These are phyloP conservation scores for Xylocopa sonorina DNA, from an alignment of 1,140 invertebrate species.

Conservation along the genomic window DNA sequence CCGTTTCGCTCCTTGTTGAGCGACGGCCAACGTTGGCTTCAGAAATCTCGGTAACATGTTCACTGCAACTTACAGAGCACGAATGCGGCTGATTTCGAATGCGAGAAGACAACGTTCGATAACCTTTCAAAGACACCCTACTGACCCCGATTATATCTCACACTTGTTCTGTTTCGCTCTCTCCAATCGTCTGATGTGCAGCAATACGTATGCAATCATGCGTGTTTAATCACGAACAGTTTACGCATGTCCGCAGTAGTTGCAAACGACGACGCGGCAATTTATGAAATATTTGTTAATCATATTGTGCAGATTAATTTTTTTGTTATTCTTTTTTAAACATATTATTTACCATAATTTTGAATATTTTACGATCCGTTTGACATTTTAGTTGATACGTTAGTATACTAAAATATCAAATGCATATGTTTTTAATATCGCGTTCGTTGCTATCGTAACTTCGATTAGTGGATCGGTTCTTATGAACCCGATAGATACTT, in stretches of 20 bases:
- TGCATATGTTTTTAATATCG: neutral
- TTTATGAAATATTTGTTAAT: neutral
- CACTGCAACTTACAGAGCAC: neutral
- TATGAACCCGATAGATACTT: rapidly evolving
- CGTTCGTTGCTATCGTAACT: neutral
- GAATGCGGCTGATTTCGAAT: slow-evolving; percentile 11
- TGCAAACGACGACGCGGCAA: neutral
- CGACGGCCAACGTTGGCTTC: slow-evolving; percentile 67
- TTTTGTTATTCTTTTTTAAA: neutral
- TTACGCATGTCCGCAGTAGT: slow-evolving; percentile 4
- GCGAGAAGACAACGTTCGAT: slow-evolving; percentile 22
- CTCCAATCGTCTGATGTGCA: neutral
- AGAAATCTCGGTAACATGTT: slow-evolving; percentile 77
- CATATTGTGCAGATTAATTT: neutral
- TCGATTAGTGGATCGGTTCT: neutral
- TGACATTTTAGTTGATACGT: too few relatives aligned
- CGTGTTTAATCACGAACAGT: neutral
- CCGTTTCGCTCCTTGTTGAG: slow-evolving; percentile 74
- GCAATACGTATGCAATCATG: slow-evolving; percentile 27
- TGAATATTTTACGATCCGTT: too few relatives aligned
- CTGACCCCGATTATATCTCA: slow-evolving; percentile 50
- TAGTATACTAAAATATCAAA: too few relatives aligned
- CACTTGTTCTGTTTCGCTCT: slow-evolving; percentile 5
- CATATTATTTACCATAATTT: neutral
- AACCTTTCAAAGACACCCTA: slow-evolving; percentile 50